Conservation (phyloP, 2,888 invertebrate genomes). For the Glaucopsyche alexis region DNA sequence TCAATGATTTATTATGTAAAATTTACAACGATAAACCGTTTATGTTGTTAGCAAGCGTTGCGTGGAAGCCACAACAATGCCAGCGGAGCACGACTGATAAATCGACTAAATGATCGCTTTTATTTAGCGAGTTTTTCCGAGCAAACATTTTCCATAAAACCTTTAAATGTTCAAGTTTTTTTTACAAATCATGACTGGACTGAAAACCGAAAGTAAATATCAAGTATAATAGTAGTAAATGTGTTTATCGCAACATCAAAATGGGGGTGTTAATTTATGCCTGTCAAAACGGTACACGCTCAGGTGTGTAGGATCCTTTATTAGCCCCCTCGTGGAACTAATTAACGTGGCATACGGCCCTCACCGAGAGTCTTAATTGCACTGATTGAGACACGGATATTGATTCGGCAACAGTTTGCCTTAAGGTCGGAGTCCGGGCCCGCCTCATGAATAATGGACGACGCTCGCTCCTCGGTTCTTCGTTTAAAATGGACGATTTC, state of each 20-base stretch:
- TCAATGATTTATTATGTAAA: slow-evolving; percentile 28
- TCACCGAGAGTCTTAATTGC: slow-evolving; percentile 69
- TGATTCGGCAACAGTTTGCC: slow-evolving; percentile 72
- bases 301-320: slow-evolving; percentile 18
- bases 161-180: not conserved
- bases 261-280: slow-evolving; percentile 12
- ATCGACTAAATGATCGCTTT: slow-evolving; percentile 12
- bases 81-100: slow-evolving; percentile 10
- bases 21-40: slow-evolving; percentile 23
- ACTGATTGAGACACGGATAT: slow-evolving; percentile 78
- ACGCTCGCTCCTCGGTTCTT: slow-evolving; percentile 76
- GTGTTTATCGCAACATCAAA: not conserved
- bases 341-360: slow-evolving; percentile 68
- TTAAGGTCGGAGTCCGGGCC: slow-evolving; percentile 47
- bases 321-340: slow-evolving; percentile 61
- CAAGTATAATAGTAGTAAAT: not conserved
- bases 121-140: not conserved
- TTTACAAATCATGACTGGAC: not conserved
- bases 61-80: slow-evolving; percentile 33
- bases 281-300: slow-evolving; percentile 11
- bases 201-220: not conserved
- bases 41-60: slow-evolving; percentile 31
- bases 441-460: slow-evolving; percentile 75
- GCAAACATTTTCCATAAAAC: not conserved
- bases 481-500: slow-evolving; percentile 78